Evolutionary conservation across 2,888 invertebrate genomes (phyloP).

Genomic region (Parascotia fuliginaria): DNA sequence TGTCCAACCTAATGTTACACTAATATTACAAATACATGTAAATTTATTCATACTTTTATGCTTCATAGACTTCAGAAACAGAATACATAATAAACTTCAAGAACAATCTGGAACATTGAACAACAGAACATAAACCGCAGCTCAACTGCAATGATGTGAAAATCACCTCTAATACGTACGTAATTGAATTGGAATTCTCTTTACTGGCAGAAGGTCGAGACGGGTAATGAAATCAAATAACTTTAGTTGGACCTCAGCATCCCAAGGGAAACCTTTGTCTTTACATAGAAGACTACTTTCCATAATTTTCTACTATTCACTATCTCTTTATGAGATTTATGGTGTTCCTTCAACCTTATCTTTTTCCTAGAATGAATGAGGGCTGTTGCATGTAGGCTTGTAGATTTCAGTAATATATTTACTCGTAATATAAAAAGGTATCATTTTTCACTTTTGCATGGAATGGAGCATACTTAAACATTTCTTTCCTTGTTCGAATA

Average conservation of each 20-base stretch:
- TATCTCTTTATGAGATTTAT: slow-evolving; percentile 55
- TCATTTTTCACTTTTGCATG: slow-evolving; percentile 24
- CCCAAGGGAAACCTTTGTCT: slow-evolving; percentile 44
- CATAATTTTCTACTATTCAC: slow-evolving; percentile 53
- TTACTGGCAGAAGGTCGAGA: slow-evolving; percentile 22
- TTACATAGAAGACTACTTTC: slow-evolving; percentile 47
- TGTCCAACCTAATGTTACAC: too few relatives aligned
- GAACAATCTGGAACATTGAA: background rate
- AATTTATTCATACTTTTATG: too few relatives aligned
- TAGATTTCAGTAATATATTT: slow-evolving; percentile 14
- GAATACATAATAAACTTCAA: too few relatives aligned
- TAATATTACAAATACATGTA: too few relatives aligned
- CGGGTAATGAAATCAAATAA: slow-evolving; percentile 43
- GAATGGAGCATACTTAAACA: slow-evolving; percentile 23
- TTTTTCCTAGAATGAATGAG: slow-evolving; percentile 29
- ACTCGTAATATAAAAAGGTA: slow-evolving; percentile 10
- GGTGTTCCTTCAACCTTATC: slow-evolving; percentile 44
- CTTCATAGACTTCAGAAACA: too few relatives aligned
- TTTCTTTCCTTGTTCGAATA: slow-evolving; percentile 18
- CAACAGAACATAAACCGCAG: slow-evolving; percentile 6
- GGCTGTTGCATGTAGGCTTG: slow-evolving; percentile 9
- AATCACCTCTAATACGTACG: slow-evolving; percentile 20
- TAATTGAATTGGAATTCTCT: slow-evolving; percentile 31
- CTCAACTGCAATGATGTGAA: slow-evolving; percentile 7
- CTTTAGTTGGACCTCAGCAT: slow-evolving; percentile 30